Evolutionary conservation across 2,888 invertebrate species (phyloP), one percentile per base, ranked within the genome.

Genomic region (Diplolepis rosae): DNA sequence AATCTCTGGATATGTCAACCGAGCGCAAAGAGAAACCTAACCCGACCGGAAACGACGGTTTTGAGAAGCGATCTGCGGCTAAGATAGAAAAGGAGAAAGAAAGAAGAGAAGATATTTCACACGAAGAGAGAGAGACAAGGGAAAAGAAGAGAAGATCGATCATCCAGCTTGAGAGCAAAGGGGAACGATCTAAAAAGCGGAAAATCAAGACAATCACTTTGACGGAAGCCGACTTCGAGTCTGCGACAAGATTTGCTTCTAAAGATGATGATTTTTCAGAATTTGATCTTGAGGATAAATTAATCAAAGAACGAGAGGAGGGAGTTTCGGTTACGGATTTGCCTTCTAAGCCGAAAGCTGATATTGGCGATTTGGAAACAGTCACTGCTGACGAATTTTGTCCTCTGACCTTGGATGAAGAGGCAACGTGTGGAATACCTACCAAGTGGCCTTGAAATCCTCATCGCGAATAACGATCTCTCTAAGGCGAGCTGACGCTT

Each of bases 301-400:
- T 48, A 13, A 22, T 69, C 0, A 54, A 65, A 6, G 72, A 77
- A n/a, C 39, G 72, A 9, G 39, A 45, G 42, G 78, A 77, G 28
- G 85, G 85, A 1, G 76, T 87, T 54, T 75, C 81, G 32, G 79
- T 87, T 4, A 80, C 81, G 1, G 76, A 85, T 69, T 70, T 88
- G 65, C 84, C 85, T 15, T 88, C 82, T 70, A 86, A 84, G 66
- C 88, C 88, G 1, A 83, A 73, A 66, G 80, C 83, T 32, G 87
- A 88, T 71, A 80, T 88, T 71, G 85, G 85, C 30, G 77, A 82
- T 70, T 76, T 88, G 30, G 84, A 85, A 54, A 83, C 83, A 68
- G 77, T 89, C 32, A 82, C 80, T 6, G 81, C 79, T 24, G 88
- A 88, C 2, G 88, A 89, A 72, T 88, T 83, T 69, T 89, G 88